Base-by-base conservation (phyloP, 2,888 invertebrate genomes). In the Pimpla rufipes region DNA sequence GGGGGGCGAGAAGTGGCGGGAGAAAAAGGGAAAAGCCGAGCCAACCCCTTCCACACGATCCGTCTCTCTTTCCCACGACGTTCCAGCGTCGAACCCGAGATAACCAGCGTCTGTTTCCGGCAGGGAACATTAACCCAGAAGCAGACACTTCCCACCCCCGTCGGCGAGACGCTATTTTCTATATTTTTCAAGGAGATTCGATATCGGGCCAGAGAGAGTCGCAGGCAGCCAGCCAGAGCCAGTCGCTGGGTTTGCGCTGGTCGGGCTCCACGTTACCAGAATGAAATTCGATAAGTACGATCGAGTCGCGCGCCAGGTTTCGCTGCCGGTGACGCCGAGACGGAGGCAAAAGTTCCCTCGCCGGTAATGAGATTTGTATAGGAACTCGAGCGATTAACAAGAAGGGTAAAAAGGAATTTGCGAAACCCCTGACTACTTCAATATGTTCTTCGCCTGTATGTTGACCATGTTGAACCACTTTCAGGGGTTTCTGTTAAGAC, bases 101-200 rank as follows among this genome's bases (percentile, higher is more conserved):
- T 83, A 79, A 78, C 76, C 73, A 47, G n/a, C 66, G 75, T 71
- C 83, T 70, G 83, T 35, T 83, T 83, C 83, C 83, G 83, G 79
- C 74, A 52, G 66, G 64, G 57, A 79, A 75, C 79, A 79, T 83
- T 83, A 79, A 83, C 83, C 83, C 82, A 79, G 75, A 78, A 79
- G 75, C 21, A 50, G 62, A 81, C 77, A 74, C 62, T 73, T 68
- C 45, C 10, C 37, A 40, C 70, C 57, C 59, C 66, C 35, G 59
- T n/a, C n/a, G 11, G 7, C 11, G 71, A 10, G 62, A 18, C 18
- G 47, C 47, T 74, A 23, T 45, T 74, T 21, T 16, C 35, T 77
- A 77, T 83, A 76, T 83, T 83, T 80, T 62, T 47, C 62, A 37
- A 70, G 50, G 68, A 76, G 76, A 83, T 83, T 79, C 80, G 76